Base-by-base conservation (phyloP, 2,797 vertebrate species). In the Betta splendens region DNA sequence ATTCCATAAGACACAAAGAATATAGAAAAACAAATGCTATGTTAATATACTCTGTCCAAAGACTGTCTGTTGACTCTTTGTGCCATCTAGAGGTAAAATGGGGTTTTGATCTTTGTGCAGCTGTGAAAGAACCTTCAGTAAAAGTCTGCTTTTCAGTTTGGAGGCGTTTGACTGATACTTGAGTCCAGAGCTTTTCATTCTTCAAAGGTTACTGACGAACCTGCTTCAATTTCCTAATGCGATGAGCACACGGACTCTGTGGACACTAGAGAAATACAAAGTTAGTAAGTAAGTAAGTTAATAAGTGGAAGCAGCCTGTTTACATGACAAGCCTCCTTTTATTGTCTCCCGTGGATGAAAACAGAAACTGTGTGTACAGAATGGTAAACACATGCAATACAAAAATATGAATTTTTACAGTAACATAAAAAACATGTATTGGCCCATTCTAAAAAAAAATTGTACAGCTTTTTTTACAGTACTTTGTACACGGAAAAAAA, bases 331-430 rank as follows among this genome's bases (percentile, higher is more conserved):
- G 88, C 88, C 75, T 80, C 47, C 72, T 89, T 93, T 93, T 92
- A 93, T 93, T 93, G 76, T 92, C 85, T 87, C 89, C 88, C 85
- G 85, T 87, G 87, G 89, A 91, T 91, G 90, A 89, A 92, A 92
- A 92, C 90, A 91, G 77, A 91, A 90, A 84, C 69, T 74, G 85
- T 75, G 80, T 89, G 81, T 90, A 91, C 88, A 91, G 84, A 89
- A 89, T 86, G 87, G 84, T 81, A 81, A 67, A 90, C 87, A 92
- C 92, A 92, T 92, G 92, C 92, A 91, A 92, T 93, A 93, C 90
- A 93, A 93, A 93, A 93, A 93, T 93, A 93, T 92, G 87, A 86
- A 87, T 90, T 90, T 89, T 89, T 89, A 92, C 91, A 91, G 57
- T 78, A 87, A 91, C 89, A 89, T 87, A 89, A 89, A 90, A 89